Conservation (phyloP, 2,113 vertebrate species). For the Chroicocephalus ridibundus region DNA sequence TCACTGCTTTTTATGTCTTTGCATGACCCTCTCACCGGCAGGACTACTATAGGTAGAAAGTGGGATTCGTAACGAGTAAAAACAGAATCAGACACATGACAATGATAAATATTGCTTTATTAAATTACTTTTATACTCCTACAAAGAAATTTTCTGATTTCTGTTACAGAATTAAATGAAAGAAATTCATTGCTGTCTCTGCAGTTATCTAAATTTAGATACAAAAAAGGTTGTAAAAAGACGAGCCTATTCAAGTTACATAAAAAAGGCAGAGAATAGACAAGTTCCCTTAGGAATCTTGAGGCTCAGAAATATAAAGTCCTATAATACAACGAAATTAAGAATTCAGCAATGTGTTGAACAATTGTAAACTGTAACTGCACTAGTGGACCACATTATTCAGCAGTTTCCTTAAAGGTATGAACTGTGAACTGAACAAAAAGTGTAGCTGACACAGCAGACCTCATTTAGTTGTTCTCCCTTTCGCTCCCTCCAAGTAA, state of each 20-base stretch:
- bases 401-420: conserved; percentile 66
- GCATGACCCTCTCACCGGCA: neutral
- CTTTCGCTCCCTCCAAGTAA: conserved; percentile 33
- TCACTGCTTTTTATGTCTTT: neutral
- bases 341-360: conserved; percentile 62
- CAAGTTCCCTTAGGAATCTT: conserved; percentile 44
- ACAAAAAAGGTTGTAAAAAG: conserved; percentile 61
- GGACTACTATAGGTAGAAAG: neutral
- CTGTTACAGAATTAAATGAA: conserved; percentile 34
- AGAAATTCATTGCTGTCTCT: conserved; percentile 36
- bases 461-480: conserved; percentile 38
- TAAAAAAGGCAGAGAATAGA: conserved; percentile 44
- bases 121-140: conserved; percentile 66
- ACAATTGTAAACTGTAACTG: conserved; percentile 67
- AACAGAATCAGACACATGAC: neutral
- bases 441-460: conserved; percentile 47
- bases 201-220: conserved; percentile 54
- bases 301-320: conserved; percentile 61
- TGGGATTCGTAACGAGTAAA: neutral
- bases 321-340: conserved; percentile 61
- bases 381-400: conserved; percentile 60
- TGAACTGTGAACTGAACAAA: conserved; percentile 56
- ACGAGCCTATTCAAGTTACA: conserved; percentile 22
- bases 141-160: conserved; percentile 53
- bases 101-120: conserved; percentile 72